Percentiles rank a stretch among this genome's conserved stretches.
Conservation (phyloP, 2,888 invertebrate species). For the Mechanitis messenoides region DNA sequence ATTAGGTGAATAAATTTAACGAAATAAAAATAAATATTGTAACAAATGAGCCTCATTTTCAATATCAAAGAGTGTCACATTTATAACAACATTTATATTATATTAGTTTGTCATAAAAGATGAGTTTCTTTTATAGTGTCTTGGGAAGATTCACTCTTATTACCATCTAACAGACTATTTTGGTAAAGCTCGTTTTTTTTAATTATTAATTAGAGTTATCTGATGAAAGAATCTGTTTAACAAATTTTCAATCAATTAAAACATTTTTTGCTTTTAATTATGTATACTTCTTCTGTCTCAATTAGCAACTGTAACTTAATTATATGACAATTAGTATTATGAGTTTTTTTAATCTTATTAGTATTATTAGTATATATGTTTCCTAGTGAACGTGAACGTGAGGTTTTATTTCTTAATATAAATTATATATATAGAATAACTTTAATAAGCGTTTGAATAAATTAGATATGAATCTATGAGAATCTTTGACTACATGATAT, state of each 20-base stretch:
- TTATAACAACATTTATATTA: constrained; percentile 10
- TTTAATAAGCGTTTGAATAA: too few relatives aligned
- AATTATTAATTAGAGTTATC: constrained; percentile 17
- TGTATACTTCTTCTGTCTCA: too few relatives aligned
- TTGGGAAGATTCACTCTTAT: constrained; percentile 8
- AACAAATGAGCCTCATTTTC: constrained; percentile 15
- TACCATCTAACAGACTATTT: constrained; percentile 3
- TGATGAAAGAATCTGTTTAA: constrained; percentile 20
- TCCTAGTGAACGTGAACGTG: too few relatives aligned
- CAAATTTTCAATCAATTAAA: constrained; percentile 24
- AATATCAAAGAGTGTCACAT: constrained; percentile 11
- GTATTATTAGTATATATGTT: too few relatives aligned
- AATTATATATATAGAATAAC: too few relatives aligned
- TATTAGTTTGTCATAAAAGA: constrained; percentile 28
- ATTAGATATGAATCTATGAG: too few relatives aligned
- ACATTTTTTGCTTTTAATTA: background rate
- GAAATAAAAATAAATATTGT: constrained; percentile 4
- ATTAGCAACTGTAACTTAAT: too few relatives aligned
- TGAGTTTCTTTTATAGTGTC: constrained; percentile 28
- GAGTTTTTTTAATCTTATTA: too few relatives aligned
- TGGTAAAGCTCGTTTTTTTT: constrained; percentile 5
- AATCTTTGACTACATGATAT: too few relatives aligned
- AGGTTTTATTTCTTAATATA: too few relatives aligned
- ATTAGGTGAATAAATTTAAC: constrained; percentile 2
- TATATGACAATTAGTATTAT: too few relatives aligned